These are phyloP conservation scores for Rhea pennata DNA, from an alignment of 2,113 vertebrate species.

Conservation along the genomic window DNA sequence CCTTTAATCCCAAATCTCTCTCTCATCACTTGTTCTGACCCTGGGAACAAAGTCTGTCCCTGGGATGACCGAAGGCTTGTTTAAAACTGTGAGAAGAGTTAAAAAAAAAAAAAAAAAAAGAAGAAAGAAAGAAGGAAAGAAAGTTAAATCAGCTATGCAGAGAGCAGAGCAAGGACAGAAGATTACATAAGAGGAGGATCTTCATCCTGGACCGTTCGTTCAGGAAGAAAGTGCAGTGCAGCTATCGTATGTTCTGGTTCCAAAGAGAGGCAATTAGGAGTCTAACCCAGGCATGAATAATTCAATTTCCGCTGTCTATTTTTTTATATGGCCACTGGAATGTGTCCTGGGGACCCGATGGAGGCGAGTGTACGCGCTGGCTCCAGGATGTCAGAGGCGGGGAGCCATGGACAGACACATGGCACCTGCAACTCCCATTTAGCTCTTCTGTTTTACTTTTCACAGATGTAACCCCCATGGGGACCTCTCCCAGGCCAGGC, in stretches of 20 bases:
- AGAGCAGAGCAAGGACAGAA: slow-evolving; percentile 2
- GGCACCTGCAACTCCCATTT: background rate
- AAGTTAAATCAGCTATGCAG: slow-evolving; percentile 6
- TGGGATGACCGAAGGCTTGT: background rate
- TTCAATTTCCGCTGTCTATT: background rate
- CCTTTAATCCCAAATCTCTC: background rate
- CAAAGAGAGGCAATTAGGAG: slow-evolving; percentile 28
- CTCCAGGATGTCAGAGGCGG: background rate
- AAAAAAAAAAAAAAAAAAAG: too few relatives aligned
- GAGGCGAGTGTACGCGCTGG: background rate
- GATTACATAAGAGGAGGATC: slow-evolving; percentile 9
- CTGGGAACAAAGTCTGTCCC: slow-evolving; percentile 2
- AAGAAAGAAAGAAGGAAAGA: too few relatives aligned
- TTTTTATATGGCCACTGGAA: background rate
- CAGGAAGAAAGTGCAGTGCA: background rate
- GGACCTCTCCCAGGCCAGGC: background rate
- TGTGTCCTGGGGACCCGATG: background rate
- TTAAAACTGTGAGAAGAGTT: background rate
- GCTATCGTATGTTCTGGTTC: background rate
- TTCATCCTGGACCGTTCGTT: background rate
- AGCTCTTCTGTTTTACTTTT: background rate
- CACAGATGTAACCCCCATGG: background rate
- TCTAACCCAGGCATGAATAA: background rate
- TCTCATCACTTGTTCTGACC: background rate
- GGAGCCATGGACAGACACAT: background rate